phyloP scores from a whole-genome alignment of 2,797 vertebrate species.

The Champsocephalus gunnari region DNA sequence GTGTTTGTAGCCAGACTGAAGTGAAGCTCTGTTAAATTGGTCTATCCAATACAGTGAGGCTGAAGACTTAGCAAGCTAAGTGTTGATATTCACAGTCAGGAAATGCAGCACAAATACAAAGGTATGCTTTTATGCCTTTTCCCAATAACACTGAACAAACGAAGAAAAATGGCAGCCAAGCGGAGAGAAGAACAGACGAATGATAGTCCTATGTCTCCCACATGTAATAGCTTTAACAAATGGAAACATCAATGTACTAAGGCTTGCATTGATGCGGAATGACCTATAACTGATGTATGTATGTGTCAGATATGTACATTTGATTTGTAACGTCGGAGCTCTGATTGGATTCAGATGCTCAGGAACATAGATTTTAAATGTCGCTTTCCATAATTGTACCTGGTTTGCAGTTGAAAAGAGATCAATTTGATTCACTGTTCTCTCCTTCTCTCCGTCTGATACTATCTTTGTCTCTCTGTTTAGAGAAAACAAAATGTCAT shows the following conservation, averaged over 20 bases:
- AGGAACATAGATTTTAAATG: not conserved
- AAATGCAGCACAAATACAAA: slow-evolving; percentile 3
- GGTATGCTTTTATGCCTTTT: not conserved
- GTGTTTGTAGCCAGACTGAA: slow-evolving; percentile 47
- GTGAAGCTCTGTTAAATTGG: slow-evolving; percentile 55
- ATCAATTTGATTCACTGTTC: not conserved
- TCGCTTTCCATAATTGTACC: not conserved
- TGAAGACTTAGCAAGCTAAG: slow-evolving; percentile 23
- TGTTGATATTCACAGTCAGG: slow-evolving; percentile 27
- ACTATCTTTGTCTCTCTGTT: not conserved
- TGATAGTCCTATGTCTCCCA: not conserved
- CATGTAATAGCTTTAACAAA: not conserved
- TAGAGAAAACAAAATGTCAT: too few species aligned
- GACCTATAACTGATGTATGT: not conserved
- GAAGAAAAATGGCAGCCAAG: slow-evolving; percentile 12
- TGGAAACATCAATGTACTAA: not conserved
- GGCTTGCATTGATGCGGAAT: not conserved
- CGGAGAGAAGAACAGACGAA: not conserved
- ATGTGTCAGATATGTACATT: not conserved
- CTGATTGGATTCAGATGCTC: not conserved
- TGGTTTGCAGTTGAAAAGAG: slow-evolving; percentile 1
- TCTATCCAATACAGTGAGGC: slow-evolving; percentile 31
- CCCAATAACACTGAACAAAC: too few species aligned
- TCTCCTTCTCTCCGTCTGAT: not conserved
- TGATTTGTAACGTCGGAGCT: not conserved